A percentile compares a stretch with the other conserved stretches of the same genome.
Conservation (phyloP, 2,888 invertebrate species). For the Craniophora ligustri region DNA sequence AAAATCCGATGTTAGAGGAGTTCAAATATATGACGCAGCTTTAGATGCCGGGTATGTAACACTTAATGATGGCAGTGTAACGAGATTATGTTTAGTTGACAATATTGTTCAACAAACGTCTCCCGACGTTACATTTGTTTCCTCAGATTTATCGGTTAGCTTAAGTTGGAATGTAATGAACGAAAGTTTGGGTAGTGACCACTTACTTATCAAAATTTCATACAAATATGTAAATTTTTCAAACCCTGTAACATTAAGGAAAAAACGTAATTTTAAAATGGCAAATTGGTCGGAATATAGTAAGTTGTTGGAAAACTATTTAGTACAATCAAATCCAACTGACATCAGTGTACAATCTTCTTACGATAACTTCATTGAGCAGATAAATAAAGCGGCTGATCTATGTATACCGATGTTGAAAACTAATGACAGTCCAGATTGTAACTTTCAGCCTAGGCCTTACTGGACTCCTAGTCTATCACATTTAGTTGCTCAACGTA, state of each 20-base stretch:
- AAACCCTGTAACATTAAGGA: neutral
- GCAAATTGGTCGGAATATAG: neutral
- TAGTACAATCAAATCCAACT: no score
- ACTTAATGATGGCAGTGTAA: neutral
- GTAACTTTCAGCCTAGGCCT: no score
- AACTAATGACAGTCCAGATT: no score
- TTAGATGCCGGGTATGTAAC: neutral
- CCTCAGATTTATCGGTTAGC: neutral
- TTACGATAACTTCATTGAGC: no score
- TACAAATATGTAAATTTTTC: neutral
- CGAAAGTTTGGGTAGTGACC: slow-evolving; percentile 6
- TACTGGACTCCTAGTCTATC: no score
- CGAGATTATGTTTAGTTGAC: neutral
- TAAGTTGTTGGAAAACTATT: no score
- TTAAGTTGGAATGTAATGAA: slow-evolving; percentile 4
- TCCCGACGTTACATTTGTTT: slow-evolving; percentile 8
- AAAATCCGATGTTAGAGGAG: neutral
- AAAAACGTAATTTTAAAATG: neutral
- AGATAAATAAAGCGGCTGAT: no score
- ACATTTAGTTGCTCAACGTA: no score
- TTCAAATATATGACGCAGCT: slow-evolving; percentile 2
- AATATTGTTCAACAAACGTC: neutral
- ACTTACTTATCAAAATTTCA: slow-evolving; percentile 7
- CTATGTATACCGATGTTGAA: no score
- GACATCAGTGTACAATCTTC: no score